phyloP scores from a whole-genome alignment of 2,797 vertebrate genomes.

The Nasua narica region DNA sequence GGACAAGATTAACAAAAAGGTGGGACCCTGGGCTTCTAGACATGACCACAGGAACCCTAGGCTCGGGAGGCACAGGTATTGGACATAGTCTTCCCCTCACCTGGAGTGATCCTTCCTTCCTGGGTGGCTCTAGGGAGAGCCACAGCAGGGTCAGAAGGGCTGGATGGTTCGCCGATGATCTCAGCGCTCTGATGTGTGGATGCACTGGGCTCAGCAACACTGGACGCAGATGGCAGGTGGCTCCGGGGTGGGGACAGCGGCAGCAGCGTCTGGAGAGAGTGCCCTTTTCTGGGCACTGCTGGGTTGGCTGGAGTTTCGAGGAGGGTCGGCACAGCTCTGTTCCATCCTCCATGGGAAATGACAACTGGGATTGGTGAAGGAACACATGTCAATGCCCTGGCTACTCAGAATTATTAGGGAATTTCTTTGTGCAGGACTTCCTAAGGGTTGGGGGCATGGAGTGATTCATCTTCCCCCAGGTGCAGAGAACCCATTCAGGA shows the following conservation, averaged over 20 bases:
- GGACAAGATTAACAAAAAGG: background rate
- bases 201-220: background rate
- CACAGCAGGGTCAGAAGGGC: background rate
- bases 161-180: rapidly evolving
- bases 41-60: rapidly evolving
- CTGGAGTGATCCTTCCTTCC: background rate
- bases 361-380: conserved; percentile 11
- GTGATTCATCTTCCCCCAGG: background rate
- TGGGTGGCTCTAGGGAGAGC: background rate
- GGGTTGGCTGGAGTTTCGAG: background rate
- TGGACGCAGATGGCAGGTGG: rapidly evolving
- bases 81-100: conserved; percentile 19
- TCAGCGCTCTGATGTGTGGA: background rate
- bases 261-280: background rate
- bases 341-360: background rate
- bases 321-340: background rate
- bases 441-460: rapidly evolving
- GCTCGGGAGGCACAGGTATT: background rate
- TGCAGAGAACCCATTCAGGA: rapidly evolving
- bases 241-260: background rate
- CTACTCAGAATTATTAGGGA: background rate
- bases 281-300: background rate
- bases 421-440: background rate
- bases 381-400: background rate
- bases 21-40: background rate